Percentiles rank a stretch among this genome's conserved stretches.
Evolutionary conservation across 2,113 vertebrate species (phyloP).

Genomic region (Hemicordylus capensis): DNA sequence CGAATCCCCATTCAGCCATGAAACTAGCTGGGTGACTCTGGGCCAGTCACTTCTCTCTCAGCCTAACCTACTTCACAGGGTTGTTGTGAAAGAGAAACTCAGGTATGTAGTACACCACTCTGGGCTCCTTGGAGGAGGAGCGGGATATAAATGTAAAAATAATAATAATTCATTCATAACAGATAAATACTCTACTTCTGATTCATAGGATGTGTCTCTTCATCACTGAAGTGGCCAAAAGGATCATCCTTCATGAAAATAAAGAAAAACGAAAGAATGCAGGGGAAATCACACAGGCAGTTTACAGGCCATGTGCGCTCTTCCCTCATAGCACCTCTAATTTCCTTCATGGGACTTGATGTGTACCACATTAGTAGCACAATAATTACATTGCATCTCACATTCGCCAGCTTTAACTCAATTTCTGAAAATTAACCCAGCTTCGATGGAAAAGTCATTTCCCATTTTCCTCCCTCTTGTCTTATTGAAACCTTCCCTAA

Average conservation of each 20-base stretch:
- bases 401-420: constrained; percentile 24
- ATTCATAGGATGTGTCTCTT: background rate
- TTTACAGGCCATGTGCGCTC: constrained; percentile 28
- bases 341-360: constrained; percentile 44
- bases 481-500: constrained; percentile 41
- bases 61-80: too few relatives aligned
- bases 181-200: background rate
- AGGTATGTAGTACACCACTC: too few relatives aligned
- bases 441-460: constrained; percentile 20
- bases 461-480: constrained; percentile 38
- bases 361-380: constrained; percentile 39
- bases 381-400: constrained; percentile 47
- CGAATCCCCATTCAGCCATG: too few relatives aligned
- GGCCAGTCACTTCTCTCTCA: too few relatives aligned
- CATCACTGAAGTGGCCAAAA: background rate
- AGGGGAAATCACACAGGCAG: constrained; percentile 15
- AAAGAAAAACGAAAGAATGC: constrained; percentile 13
- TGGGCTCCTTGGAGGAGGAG: too few relatives aligned
- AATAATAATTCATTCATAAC: too few relatives aligned
- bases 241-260: background rate
- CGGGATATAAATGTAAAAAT: too few relatives aligned
- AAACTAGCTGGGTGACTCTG: too few relatives aligned
- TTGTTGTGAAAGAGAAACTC: too few relatives aligned
- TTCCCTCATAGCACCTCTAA: constrained; percentile 18
- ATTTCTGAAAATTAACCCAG: constrained; percentile 26